These are phyloP conservation scores for Galeopterus variegatus DNA, from an alignment of 2,113 vertebrate genomes.

Conservation along the genomic window DNA sequence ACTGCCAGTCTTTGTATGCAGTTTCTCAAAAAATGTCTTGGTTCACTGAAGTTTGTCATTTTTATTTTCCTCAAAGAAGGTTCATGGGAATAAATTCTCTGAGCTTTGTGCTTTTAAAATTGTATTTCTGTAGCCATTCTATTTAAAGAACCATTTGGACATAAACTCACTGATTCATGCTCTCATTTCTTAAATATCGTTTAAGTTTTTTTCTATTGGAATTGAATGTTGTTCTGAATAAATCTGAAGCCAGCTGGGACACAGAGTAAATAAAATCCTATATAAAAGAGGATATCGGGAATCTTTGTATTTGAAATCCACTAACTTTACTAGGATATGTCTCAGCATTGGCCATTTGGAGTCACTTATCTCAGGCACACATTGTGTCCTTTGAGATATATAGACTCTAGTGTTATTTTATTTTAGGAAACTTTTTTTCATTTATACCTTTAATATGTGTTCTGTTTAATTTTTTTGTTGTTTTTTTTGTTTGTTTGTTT, in stretches of 20 bases:
- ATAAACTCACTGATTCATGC: background rate
- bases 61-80: background rate
- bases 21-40: background rate
- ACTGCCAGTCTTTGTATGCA: background rate
- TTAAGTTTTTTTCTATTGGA: background rate
- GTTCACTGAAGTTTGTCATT: background rate
- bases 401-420: background rate
- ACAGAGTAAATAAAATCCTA: background rate
- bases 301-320: background rate
- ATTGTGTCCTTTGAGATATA: background rate
- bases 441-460: background rate
- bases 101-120: background rate
- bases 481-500: background rate
- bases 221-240: background rate
- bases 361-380: background rate
- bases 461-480: background rate
- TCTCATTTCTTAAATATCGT: background rate
- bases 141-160: background rate
- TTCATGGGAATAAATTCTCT: background rate
- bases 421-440: background rate
- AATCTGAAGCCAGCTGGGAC: background rate
- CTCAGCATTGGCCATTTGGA: background rate
- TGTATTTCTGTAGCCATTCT: background rate
- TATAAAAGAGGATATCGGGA: too few species aligned
- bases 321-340: background rate